Evolutionary conservation across 2,888 invertebrate genomes (phyloP), one percentile per base, ranked within the genome.

Genomic region (Achlya flavicornis): DNA sequence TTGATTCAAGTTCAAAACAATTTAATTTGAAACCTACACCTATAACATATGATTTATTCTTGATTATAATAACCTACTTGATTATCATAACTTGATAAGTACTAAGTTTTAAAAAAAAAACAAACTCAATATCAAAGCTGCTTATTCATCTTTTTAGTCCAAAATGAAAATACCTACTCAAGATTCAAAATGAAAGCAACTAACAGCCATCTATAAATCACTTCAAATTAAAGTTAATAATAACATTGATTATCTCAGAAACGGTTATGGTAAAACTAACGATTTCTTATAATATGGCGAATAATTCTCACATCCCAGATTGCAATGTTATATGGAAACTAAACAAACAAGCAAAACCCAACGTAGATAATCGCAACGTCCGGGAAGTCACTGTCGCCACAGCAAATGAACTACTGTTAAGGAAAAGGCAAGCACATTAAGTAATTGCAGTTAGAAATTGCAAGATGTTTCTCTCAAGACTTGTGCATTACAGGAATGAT

Each of bases 361-460:
- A 43, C 19, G 58, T 61, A 58, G 62, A 68, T 73, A 71, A 74
- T 72, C 65, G 63, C 61, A 10, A 35, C 64, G 69, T 77, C 75
- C 79, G 73, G 76, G 67, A 76, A 73, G 69, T 66, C 41, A 65
- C n/a, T 60, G 60, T 60, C 60, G 26, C 16, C 41, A 43, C 41
- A 26, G 16, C 16, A 19, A 60, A 60, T 19, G 7, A 35, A 59
- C 16, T 16, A 38, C 38, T 38, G 19, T 41, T 19, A 19, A 33
- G 38, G 58, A n/a, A 38, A 35, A 41, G 4, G 60, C 41, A 19
- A 60, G 38, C 19, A 16, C 60, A 41, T 60, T 60, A 41, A 26
- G 41, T 60, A 60, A 60, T 41, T 11, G 60, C 41, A 12, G 41
- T 33, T 12, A 14, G 12, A 59, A 59, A 35, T 59, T 38, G 58